A percentile compares a stretch with the other conserved stretches of the same genome.
These are phyloP conservation scores for Chalcosyrphus nemorum DNA, from an alignment of 2,888 invertebrate genomes.

Conservation along the genomic window DNA sequence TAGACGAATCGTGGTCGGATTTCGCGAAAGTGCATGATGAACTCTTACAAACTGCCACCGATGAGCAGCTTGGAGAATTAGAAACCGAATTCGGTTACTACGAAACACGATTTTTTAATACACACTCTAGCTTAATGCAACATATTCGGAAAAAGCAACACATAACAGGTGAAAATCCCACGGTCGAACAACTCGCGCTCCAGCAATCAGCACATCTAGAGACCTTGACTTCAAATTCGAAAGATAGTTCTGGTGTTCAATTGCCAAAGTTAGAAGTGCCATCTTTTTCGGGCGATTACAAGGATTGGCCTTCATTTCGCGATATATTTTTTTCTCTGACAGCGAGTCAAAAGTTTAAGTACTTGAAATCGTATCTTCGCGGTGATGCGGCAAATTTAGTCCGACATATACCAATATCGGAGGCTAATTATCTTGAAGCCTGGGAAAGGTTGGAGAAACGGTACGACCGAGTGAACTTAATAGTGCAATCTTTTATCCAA, in stretches of 20 bases:
- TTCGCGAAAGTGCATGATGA: no score
- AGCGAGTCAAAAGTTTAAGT: conserved; percentile 54
- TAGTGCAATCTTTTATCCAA: conserved; percentile 46
- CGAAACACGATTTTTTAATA: no score
- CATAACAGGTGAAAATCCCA: no score
- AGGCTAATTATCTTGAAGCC: conserved; percentile 49
- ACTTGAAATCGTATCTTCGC: conserved; percentile 41
- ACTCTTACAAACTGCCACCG: no score
- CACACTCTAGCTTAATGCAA: no score
- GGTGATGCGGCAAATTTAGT: conserved; percentile 42
- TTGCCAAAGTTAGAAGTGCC: background rate
- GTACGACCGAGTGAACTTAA: conserved; percentile 40
- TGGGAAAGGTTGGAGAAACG: conserved; percentile 32
- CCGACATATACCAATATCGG: conserved; percentile 31
- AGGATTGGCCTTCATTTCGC: conserved; percentile 35
- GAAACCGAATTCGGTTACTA: no score
- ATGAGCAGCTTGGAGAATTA: no score
- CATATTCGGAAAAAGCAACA: no score
- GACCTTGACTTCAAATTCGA: conserved; percentile 10
- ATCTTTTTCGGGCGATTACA: conserved; percentile 41
- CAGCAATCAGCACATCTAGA: background rate
- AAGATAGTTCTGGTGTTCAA: background rate
- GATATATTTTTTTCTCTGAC: conserved; percentile 32
- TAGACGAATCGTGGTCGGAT: no score
- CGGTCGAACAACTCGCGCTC: conserved; percentile 12